Base-by-base conservation (phyloP, 2,797 vertebrate species). In the Pachyuromys duprasi region DNA sequence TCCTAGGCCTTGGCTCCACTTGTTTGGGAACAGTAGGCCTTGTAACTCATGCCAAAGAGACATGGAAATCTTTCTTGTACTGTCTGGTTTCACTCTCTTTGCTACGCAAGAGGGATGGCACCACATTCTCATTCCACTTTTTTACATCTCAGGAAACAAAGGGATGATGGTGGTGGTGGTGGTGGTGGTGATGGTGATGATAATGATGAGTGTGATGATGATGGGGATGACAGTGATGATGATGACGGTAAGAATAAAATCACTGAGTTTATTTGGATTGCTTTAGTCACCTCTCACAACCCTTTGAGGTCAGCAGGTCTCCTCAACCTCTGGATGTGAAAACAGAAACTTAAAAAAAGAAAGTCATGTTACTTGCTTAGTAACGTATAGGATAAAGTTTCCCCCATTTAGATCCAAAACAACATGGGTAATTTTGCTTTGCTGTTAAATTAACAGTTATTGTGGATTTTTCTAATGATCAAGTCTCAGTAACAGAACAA, bases 391-490 rank as follows among this genome's bases (percentile, higher is more conserved):
- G 79, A 76, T 33, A 55, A 49, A 82, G 9, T 45, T 39, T 26
- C 39, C 24, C 24, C 22, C 39, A 70, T 45, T 96, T 42, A 67
- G 26, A 87, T 45, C 75, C 33, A 76, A 87, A 83, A 76, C 45
- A 39, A 62, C 1, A 36, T n/a, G 33, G 13, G 2, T 67, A 72
- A 17, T 81, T 86, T 81, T 53, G 39, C 76, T 87, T 91, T 78
- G 26, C 84, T 87, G 90, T 69, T n/a, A 89, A 89, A 82, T 70
- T 17, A 86, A 53, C 5, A 83, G 39, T 82, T 87, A 90, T 5
- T 75, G 36, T 28, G 15, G 15, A 28, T 24, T 76, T 69, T 83
- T 62, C 36, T 91, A 83, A 67, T 90, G 15, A 79, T 55, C n/a
- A 36, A 15, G 89, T 90, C 95, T 57, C 62, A 87, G 14, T 75